These are phyloP conservation scores for Gonioctena quinquepunctata DNA, from an alignment of 1,140 invertebrate species.

Conservation along the genomic window DNA sequence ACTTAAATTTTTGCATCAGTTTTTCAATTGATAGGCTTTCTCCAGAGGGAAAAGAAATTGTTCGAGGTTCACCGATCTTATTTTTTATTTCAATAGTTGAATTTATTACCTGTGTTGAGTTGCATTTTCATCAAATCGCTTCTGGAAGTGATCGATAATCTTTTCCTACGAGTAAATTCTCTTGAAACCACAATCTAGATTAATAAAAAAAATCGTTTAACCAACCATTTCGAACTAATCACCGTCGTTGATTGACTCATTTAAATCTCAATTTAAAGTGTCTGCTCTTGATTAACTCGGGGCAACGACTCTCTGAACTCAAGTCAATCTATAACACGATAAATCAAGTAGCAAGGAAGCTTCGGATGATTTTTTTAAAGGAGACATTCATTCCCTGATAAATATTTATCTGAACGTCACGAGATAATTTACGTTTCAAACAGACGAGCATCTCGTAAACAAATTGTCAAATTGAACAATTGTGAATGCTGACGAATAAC, in stretches of 20 bases:
- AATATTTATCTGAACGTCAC: conserved; percentile 1
- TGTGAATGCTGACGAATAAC: conserved; percentile 4
- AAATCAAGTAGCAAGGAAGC: background rate
- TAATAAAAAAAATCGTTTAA: too few relatives aligned
- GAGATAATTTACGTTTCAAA: background rate
- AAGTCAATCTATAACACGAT: background rate
- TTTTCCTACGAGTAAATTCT: too few relatives aligned
- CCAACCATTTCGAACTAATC: too few relatives aligned
- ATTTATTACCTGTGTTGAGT: too few relatives aligned
- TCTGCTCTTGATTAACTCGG: background rate
- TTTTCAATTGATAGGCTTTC: too few relatives aligned
- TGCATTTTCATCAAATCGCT: too few relatives aligned
- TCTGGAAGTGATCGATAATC: too few relatives aligned
- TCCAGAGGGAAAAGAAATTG: too few relatives aligned
- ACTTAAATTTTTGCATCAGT: too few relatives aligned
- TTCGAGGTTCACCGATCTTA: too few relatives aligned
- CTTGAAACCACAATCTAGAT: too few relatives aligned
- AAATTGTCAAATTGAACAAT: conserved; percentile 30
- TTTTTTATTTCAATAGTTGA: too few relatives aligned
- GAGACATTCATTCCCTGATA: conserved; percentile 2
- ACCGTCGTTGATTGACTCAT: background rate
- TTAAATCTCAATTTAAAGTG: background rate
- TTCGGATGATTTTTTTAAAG: background rate
- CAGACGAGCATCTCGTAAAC: conserved; percentile 15
- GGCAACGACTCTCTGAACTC: background rate